Conservation (phyloP, 2,888 invertebrate genomes). For the Spodoptera littoralis region DNA sequence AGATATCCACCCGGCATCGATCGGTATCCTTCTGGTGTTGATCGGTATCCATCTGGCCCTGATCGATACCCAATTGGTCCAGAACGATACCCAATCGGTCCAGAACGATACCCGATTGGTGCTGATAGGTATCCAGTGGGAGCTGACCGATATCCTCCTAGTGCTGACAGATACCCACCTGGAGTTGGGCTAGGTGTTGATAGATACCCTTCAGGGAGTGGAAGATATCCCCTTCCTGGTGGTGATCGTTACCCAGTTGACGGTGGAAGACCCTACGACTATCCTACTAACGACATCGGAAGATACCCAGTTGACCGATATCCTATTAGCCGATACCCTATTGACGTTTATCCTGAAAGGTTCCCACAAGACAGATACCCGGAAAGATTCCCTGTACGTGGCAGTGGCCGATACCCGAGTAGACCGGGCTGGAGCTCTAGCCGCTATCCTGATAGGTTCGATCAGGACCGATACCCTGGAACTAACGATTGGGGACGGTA, state of each 20-base stretch:
- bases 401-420: slow-evolving; percentile 74
- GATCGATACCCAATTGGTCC: slow-evolving; percentile 77
- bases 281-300: slow-evolving; percentile 69
- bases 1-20: slow-evolving; percentile 83
- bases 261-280: slow-evolving; percentile 71
- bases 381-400: slow-evolving; percentile 74
- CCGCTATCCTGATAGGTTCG: slow-evolving; percentile 86
- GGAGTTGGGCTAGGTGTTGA: slow-evolving; percentile 64
- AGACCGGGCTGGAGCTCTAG: slow-evolving; percentile 71
- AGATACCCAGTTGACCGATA: slow-evolving; percentile 79
- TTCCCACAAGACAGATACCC: slow-evolving; percentile 81
- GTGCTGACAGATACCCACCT: slow-evolving; percentile 53
- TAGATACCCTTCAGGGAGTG: slow-evolving; percentile 64
- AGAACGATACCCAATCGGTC: slow-evolving; percentile 72
- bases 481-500: slow-evolving; percentile 82
- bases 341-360: slow-evolving; percentile 73
- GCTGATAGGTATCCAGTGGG: slow-evolving; percentile 74
- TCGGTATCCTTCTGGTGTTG: slow-evolving; percentile 86
- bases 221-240: slow-evolving; percentile 67
- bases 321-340: slow-evolving; percentile 64
- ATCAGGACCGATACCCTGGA: slow-evolving; percentile 80
- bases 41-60: slow-evolving; percentile 86
- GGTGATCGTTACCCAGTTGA: slow-evolving; percentile 80
- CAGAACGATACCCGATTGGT: slow-evolving; percentile 80
- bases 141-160: slow-evolving; percentile 72